Percentiles rank a stretch among this genome's conserved stretches.
These are phyloP conservation scores for Norana najaformis DNA, from an alignment of 2,888 invertebrate genomes.

Conservation along the genomic window DNA sequence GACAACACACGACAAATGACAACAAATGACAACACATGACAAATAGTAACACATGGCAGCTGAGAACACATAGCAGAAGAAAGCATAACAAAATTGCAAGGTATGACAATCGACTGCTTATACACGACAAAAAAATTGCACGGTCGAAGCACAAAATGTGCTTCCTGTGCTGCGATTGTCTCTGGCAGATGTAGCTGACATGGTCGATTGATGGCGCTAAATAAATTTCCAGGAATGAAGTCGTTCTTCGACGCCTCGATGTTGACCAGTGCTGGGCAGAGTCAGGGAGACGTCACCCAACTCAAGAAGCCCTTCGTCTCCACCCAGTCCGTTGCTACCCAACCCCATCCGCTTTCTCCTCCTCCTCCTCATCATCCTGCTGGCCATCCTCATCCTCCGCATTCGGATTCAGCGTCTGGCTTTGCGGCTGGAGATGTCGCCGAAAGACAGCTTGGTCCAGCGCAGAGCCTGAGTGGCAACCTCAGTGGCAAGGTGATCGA, in stretches of 20 bases:
- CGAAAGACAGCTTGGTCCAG: not conserved
- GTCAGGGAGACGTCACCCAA: not conserved
- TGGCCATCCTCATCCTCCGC: not conserved
- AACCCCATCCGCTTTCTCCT: not conserved
- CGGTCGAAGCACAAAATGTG: no score
- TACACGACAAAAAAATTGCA: no score
- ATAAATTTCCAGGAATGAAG: not conserved
- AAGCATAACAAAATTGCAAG: no score
- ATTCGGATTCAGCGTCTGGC: not conserved
- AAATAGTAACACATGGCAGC: no score
- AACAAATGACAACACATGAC: no score
- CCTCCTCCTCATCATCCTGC: not conserved
- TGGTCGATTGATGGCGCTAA: not conserved
- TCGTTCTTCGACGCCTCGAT: not conserved
- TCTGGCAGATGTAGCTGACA: not conserved
- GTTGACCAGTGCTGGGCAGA: not conserved
- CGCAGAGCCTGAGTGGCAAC: not conserved
- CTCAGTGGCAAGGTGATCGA: not conserved
- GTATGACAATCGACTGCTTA: no score
- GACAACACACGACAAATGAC: no score
- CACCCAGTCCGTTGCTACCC: not conserved
- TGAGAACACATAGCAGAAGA: no score
- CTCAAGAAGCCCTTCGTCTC: not conserved
- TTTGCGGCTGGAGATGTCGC: not conserved
- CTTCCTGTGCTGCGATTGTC: not conserved